Conservation (phyloP, 2,888 invertebrate species). For the Eilema sororculum region DNA sequence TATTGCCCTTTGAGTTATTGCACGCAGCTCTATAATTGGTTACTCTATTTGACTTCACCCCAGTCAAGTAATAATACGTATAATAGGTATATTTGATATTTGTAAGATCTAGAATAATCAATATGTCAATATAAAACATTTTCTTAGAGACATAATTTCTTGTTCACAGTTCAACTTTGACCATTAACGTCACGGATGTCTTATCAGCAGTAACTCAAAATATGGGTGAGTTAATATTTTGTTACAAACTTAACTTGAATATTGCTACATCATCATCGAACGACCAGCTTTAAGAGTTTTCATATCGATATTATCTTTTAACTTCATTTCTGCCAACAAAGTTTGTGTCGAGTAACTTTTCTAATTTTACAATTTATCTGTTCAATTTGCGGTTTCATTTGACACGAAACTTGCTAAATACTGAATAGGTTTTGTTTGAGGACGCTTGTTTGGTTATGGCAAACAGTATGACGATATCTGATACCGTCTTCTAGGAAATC, state of each 20-base stretch:
- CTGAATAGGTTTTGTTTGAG: constrained; percentile 16
- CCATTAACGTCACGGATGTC: constrained; percentile 63
- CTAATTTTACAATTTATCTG: constrained; percentile 58
- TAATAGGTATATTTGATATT: not conserved
- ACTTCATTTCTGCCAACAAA: constrained; percentile 47
- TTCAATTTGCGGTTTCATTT: constrained; percentile 35
- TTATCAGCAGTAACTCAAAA: constrained; percentile 59
- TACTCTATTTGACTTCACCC: too few relatives aligned
- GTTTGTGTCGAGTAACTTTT: constrained; percentile 59
- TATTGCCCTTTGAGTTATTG: too few relatives aligned
- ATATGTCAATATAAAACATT: not conserved
- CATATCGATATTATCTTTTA: constrained; percentile 55
- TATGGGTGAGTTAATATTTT: constrained; percentile 65
- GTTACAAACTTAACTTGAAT: constrained; percentile 58
- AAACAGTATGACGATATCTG: not conserved
- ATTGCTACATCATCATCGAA: constrained; percentile 64
- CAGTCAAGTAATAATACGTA: not conserved
- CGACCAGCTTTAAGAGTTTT: constrained; percentile 37
- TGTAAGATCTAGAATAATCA: not conserved
- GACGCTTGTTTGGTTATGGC: not conserved
- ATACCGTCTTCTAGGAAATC: not conserved
- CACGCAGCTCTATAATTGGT: too few relatives aligned
- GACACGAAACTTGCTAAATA: constrained; percentile 34
- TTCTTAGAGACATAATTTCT: constrained; percentile 34
- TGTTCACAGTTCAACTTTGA: constrained; percentile 70